Conservation (phyloP, 2,888 invertebrate genomes). For the Cheilosia urbana region DNA sequence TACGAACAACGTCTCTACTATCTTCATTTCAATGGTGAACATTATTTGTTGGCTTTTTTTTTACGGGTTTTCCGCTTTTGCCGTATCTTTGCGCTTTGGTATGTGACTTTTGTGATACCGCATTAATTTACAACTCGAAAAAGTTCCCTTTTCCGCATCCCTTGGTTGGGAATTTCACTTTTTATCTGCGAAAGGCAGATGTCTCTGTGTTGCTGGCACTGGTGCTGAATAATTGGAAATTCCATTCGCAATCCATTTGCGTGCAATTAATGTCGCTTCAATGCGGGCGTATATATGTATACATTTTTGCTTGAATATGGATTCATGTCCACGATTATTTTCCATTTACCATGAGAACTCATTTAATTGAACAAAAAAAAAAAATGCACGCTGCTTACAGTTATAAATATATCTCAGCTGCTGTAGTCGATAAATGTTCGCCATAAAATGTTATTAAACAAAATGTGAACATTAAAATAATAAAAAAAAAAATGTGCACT, state of each 20-base stretch:
- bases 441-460: constrained; percentile 12
- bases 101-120: constrained; percentile 65
- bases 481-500: neutral
- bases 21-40: constrained; percentile 46
- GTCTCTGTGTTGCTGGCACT: constrained; percentile 6
- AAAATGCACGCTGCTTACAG: neutral
- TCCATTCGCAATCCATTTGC: constrained; percentile 38
- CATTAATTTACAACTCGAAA: constrained; percentile 60
- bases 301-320: constrained; percentile 5
- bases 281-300: neutral
- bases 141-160: neutral
- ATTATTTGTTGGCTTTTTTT: constrained; percentile 36
- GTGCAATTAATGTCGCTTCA: constrained; percentile 61
- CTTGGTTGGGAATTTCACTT: constrained; percentile 15
- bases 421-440: constrained; percentile 16
- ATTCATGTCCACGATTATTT: constrained; percentile 37
- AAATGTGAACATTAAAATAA: neutral
- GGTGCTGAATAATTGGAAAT: constrained; percentile 49
- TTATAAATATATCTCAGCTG: neutral
- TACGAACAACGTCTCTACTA: neutral
- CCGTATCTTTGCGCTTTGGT: constrained; percentile 40
- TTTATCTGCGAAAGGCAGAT: constrained; percentile 44
- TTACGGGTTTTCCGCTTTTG: constrained; percentile 25
- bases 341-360: constrained; percentile 46
- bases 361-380: constrained; percentile 53